Evolutionary conservation across 2,113 vertebrate genomes (phyloP), one percentile per base, ranked within the genome.

Genomic region (Crocuta crocuta): DNA sequence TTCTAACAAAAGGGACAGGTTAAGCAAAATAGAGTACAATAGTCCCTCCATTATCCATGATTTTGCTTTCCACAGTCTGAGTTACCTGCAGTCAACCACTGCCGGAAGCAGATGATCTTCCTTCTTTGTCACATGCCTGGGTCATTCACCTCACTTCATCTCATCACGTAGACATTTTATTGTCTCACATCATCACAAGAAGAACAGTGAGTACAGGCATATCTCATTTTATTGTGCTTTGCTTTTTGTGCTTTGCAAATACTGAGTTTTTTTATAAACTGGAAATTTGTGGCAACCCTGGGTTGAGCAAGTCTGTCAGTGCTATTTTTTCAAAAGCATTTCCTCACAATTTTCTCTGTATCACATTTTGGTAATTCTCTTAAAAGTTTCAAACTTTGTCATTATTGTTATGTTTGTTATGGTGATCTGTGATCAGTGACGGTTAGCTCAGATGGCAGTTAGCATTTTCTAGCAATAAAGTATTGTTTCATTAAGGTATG

Each of bases 241-340:
- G 7, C 43, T 28, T 76, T 76, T 76, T 76, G 26, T 5, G 1
- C 74, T 78, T 78, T 48, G 16, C 7, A 2, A 43, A 48, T 48
- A 78, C 26, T 48, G 74, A 48, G 13, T 26, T 48, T 78, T 76
- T 78, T 31, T 31, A 48, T 13, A 31, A 17, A 48, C 43, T 23
- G 43, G 48, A 78, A 26, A 39, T 48, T 48, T 78, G 24, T 3
- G 2, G 26, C 74, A 31, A 45, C 74, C 7, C 45, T 78, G 43
- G 1, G 0, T 17, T 2, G 9, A 45, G 26, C 43, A 31, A 48
- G 43, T 78, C 15, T 48, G 43, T 31, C 3, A 1, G 43, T 4
- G 7, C 73, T 28, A 12, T 31, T 48, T 48, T 28, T 48, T 43
- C 74, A 48, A 17, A 7, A 17, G 13, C 74, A 31, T 48, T 48